A percentile compares a stretch with the other conserved stretches of the same genome.
Conservation (phyloP, 2,797 vertebrate species). For the Neostethus bicornis region DNA sequence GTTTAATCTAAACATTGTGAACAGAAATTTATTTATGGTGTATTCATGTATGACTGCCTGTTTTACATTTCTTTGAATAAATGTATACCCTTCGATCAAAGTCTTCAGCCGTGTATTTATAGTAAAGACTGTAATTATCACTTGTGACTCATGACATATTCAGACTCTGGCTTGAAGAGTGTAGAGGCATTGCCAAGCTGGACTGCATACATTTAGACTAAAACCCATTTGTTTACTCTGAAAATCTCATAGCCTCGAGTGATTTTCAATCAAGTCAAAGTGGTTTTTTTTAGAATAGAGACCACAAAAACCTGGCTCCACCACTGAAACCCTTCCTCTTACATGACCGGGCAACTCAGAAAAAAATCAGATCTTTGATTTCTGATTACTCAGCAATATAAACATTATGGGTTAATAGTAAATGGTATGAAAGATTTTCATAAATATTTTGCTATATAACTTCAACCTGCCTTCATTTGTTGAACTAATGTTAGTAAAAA, state of each 20-base stretch:
- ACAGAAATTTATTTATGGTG: conserved; percentile 26
- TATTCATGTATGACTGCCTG: conserved; percentile 9
- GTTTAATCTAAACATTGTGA: conserved; percentile 61
- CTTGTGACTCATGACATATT: conserved; percentile 33
- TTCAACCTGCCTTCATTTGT: too few relatives aligned
- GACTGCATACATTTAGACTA: conserved; percentile 40
- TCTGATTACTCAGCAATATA: conserved; percentile 24
- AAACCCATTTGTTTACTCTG: conserved; percentile 56
- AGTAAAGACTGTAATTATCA: conserved; percentile 45
- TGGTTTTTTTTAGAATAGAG: conserved; percentile 40
- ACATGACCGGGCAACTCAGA: conserved; percentile 28
- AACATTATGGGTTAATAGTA: conserved; percentile 23
- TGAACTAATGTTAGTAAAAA: too few relatives aligned
- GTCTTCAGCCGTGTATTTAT: conserved; percentile 28
- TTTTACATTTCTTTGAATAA: conserved; percentile 21
- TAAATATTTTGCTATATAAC: too few relatives aligned
- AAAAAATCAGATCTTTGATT: too few relatives aligned
- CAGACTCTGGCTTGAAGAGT: conserved; percentile 45
- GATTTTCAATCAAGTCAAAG: conserved; percentile 49
- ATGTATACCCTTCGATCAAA: conserved; percentile 12
- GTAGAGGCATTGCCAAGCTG: conserved; percentile 35
- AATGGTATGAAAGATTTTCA: too few relatives aligned
- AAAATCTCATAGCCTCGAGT: conserved; percentile 41
- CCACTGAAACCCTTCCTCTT: conserved; percentile 26
- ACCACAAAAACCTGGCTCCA: conserved; percentile 29